Percentiles rank a stretch among this genome's conserved stretches.
phyloP scores from a whole-genome alignment of 2,888 invertebrate species.

The Prosapia bicincta region DNA sequence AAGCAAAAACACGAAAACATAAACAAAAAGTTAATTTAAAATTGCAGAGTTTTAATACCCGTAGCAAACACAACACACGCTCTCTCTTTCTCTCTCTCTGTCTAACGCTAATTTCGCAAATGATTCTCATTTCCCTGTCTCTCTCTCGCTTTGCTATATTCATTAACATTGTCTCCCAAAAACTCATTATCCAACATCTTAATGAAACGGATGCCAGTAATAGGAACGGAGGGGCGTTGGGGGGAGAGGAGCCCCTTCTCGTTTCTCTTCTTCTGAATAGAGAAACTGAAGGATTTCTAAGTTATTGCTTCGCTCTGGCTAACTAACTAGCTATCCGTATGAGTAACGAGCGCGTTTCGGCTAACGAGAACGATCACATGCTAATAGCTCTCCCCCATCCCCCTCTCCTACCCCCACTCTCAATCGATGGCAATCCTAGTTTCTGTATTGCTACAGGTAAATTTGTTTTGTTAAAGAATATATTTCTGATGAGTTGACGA shows the following conservation, averaged over 20 bases:
- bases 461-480: too few relatives aligned
- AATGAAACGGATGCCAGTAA: conserved; percentile 37
- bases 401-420: not conserved
- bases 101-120: conserved; percentile 22
- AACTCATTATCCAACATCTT: conserved; percentile 37
- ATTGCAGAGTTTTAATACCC: not conserved
- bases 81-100: not conserved
- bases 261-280: not conserved
- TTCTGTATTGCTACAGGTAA: not conserved
- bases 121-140: conserved; percentile 32
- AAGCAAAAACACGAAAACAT: too few relatives aligned
- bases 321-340: not conserved
- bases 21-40: not conserved
- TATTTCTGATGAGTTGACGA: too few relatives aligned
- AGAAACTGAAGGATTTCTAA: conserved; percentile 2
- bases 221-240: conserved; percentile 11
- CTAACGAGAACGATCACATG: not conserved
- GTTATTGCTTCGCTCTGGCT: not conserved
- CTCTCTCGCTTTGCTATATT: conserved; percentile 35
- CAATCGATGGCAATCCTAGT: not conserved
- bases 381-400: not conserved
- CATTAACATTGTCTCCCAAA: conserved; percentile 36
- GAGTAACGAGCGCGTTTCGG: not conserved
- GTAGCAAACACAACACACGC: not conserved
- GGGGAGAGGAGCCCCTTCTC: not conserved